Conservation (phyloP, 2,113 vertebrate genomes). For the Columba livia region DNA sequence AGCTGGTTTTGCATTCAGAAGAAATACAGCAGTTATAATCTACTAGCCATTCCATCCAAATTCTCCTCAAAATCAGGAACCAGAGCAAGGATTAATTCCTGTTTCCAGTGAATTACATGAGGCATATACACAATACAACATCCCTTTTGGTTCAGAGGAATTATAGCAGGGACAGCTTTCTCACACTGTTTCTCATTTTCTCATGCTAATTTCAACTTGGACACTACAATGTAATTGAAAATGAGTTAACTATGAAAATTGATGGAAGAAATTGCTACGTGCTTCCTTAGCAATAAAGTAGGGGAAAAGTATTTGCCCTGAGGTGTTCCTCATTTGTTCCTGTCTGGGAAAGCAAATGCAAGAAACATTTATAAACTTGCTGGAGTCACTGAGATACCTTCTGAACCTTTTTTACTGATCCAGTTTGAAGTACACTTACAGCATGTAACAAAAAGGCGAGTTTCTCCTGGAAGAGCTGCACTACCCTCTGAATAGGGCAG, state of each 20-base stretch:
- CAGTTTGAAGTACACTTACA: constrained; percentile 76
- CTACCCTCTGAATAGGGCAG: constrained; percentile 89
- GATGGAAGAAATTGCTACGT: background rate
- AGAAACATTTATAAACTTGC: background rate
- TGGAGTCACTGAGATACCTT: background rate
- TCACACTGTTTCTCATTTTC: background rate
- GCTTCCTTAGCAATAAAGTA: background rate
- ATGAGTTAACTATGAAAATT: background rate
- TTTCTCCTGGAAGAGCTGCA: constrained; percentile 89
- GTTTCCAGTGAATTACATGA: background rate
- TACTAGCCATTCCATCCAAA: background rate
- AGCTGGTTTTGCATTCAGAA: background rate
- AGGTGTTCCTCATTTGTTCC: background rate
- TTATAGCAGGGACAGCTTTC: background rate
- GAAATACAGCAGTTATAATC: background rate
- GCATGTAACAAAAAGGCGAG: constrained; percentile 89
- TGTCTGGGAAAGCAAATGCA: background rate
- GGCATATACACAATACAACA: background rate
- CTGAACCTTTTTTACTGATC: background rate
- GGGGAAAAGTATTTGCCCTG: background rate
- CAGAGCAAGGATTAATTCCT: background rate
- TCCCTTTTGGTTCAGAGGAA: background rate
- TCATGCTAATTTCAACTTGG: background rate
- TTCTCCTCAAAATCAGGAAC: background rate
- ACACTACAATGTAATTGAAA: background rate